phyloP scores from a whole-genome alignment of 2,113 vertebrate species.

The Sminthopsis crassicaudata region DNA sequence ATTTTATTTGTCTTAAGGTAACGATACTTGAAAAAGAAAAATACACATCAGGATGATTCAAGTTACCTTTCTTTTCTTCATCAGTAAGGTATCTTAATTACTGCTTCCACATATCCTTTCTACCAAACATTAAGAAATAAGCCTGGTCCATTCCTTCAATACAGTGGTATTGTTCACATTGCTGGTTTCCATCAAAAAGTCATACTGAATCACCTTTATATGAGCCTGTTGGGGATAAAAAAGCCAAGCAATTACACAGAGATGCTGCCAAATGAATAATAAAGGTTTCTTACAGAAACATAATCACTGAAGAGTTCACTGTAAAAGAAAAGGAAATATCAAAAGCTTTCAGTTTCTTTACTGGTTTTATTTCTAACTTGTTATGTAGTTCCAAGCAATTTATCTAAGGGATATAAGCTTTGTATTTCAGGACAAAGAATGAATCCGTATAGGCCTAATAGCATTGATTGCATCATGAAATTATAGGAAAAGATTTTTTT shows the following conservation, averaged over 20 bases:
- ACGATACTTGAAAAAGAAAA: neutral
- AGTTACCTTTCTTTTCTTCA: neutral
- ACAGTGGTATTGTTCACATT: neutral
- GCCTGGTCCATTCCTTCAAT: neutral
- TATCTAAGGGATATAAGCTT: neutral
- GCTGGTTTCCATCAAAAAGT: neutral
- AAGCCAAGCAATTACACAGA: neutral
- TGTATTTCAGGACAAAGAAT: neutral
- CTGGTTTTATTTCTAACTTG: neutral
- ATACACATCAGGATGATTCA: neutral
- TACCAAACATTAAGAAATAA: neutral
- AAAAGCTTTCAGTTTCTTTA: constrained; percentile 2
- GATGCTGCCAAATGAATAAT: neutral
- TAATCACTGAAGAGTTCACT: neutral
- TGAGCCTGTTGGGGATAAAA: neutral
- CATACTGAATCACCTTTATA: neutral
- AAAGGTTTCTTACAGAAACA: neutral
- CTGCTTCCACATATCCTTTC: neutral
- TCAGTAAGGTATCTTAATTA: neutral
- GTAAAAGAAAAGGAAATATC: neutral
- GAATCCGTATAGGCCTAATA: neutral
- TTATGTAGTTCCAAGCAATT: neutral
- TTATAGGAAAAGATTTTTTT: neutral
- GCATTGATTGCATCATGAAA: neutral
- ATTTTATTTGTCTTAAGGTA: neutral